These are phyloP conservation scores for Anoplophora glabripennis DNA, from an alignment of 1,140 invertebrate genomes.

Conservation along the genomic window DNA sequence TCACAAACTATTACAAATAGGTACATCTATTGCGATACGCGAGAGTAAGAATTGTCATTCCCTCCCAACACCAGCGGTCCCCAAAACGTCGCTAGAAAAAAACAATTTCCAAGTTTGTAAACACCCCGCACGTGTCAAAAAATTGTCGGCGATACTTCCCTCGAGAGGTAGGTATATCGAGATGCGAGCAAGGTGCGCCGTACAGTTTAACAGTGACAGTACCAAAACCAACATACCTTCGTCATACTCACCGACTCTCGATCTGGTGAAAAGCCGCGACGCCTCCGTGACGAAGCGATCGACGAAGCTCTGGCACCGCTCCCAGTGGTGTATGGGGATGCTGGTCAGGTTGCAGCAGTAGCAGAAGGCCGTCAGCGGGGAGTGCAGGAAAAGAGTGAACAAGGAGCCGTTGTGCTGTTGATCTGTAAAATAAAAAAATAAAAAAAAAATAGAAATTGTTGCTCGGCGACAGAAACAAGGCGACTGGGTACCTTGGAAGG, in stretches of 20 bases:
- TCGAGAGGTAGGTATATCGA: too few species aligned
- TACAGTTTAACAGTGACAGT: not conserved
- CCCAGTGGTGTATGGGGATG: constrained; percentile 84
- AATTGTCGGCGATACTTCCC: too few species aligned
- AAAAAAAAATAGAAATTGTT: too few species aligned
- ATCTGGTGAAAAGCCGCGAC: constrained; percentile 75
- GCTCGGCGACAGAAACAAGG: too few species aligned
- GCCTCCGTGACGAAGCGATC: constrained; percentile 90
- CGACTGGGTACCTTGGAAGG: constrained; percentile 65
- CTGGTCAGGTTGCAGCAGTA: constrained; percentile 86
- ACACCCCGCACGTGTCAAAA: too few species aligned
- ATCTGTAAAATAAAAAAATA: constrained; percentile 64
- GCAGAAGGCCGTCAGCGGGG: constrained; percentile 89
- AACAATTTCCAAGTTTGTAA: too few species aligned
- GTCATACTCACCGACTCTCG: constrained; percentile 72
- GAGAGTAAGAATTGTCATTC: too few species aligned
- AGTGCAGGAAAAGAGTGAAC: constrained; percentile 93
- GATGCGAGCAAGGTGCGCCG: not conserved
- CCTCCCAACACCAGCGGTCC: too few species aligned
- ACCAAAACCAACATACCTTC: constrained; percentile 35
- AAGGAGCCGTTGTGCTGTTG: constrained; percentile 88
- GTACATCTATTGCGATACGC: too few species aligned
- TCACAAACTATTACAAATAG: too few species aligned
- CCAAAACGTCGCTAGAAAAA: too few species aligned
- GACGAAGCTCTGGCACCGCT: constrained; percentile 82